Base-by-base conservation (phyloP, 2,888 invertebrate species). In the Catocala fraxini region DNA sequence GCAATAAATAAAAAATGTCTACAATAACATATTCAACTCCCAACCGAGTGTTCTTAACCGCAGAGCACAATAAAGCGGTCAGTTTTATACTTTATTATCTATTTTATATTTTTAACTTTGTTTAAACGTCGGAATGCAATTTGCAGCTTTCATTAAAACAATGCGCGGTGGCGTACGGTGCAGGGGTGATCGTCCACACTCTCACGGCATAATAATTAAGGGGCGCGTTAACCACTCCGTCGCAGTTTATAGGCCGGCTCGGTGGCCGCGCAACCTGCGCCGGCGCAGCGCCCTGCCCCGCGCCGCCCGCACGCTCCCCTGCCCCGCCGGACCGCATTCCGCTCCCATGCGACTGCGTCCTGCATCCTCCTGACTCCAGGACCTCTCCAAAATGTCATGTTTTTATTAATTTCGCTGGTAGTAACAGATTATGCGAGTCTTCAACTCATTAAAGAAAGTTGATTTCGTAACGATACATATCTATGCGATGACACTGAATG, bases 311-410 rank as follows among this genome's bases (percentile, higher is more conserved):
- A 9, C 73, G 60, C 71, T 74, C 69, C 74, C 25, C 25, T 25
- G 77, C 82, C 85, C 81, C 81, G 89, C 87, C 86, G 90, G 89
- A 93, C 93, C 91, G 91, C 93, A 94, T 94, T 94, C 93, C 93
- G 88, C 93, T 94, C 93, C 93, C 93, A 94, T 91, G 91, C 92
- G 92, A 90, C 92, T 88, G 88, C 88, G 83, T 88, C 87, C 89
- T 86, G 86, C 83, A 85, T 85, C 86, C 86, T 87, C 85, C 84
- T 73, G 71, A 73, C 68, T 77, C 77, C 89, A 87, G 90, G 88
- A 89, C 85, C 87, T 88, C 87, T 83, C 91, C 89, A 85, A 93
- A 93, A 91, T 89, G 87, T 90, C 88, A 86, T 88, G 88, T 89
- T 90, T 87, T 89, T 89, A 89, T 89, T 89, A 87, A 86, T 83